Percentiles rank a stretch among this genome's conserved stretches.
phyloP scores from a whole-genome alignment of 2,888 invertebrate species.

The Yponomeuta malinellus region DNA sequence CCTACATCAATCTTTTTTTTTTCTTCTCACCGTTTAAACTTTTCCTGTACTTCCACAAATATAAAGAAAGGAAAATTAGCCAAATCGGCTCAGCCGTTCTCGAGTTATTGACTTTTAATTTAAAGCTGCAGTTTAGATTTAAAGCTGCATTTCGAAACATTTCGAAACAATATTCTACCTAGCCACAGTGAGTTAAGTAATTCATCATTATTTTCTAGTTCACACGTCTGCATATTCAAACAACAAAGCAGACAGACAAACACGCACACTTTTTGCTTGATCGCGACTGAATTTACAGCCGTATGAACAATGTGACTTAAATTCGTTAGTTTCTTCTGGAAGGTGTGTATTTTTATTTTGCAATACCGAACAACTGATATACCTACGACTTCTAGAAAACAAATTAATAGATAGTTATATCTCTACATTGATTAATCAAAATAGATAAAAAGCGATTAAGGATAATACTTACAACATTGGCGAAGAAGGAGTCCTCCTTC shows the following conservation, averaged over 20 bases:
- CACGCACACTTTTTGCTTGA: not conserved
- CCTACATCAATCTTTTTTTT: too few species aligned
- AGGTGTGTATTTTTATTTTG: too few species aligned
- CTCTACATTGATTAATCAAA: too few species aligned
- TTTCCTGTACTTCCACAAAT: too few species aligned
- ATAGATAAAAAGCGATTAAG: too few species aligned
- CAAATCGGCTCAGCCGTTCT: too few species aligned
- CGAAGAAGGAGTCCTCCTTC: constrained; percentile 86
- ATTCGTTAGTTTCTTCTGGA: not conserved
- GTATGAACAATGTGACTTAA: not conserved
- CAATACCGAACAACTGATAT: too few species aligned
- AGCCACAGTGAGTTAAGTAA: not conserved
- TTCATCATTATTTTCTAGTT: constrained; percentile 2
- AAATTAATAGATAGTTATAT: too few species aligned
- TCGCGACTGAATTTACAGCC: not conserved
- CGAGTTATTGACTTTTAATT: not conserved
- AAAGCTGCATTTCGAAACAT: not conserved
- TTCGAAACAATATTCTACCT: not conserved
- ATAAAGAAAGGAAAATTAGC: too few species aligned
- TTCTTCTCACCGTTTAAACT: too few species aligned
- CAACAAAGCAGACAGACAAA: not conserved
- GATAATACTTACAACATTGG: constrained; percentile 80
- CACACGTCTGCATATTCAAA: constrained; percentile 3
- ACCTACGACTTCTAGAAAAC: too few species aligned
- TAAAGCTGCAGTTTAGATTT: not conserved